A percentile compares a stretch with the other conserved stretches of the same genome.
These are phyloP conservation scores for Cinara cedri DNA, from an alignment of 2,888 invertebrate species.

Conservation along the genomic window DNA sequence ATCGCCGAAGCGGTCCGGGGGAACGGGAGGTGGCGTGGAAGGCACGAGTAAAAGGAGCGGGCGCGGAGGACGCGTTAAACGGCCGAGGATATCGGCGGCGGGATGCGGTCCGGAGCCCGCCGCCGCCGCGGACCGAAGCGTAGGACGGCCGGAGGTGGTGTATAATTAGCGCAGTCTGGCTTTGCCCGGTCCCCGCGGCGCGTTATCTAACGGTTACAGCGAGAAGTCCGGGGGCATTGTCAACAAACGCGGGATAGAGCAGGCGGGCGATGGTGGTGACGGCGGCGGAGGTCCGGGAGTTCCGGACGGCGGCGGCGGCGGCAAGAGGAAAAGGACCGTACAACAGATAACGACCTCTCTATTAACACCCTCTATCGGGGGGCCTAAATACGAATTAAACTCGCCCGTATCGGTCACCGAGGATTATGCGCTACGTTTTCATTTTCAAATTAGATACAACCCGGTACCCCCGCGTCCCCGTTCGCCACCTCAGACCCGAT, in stretches of 20 bases:
- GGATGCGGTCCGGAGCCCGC: conserved; percentile 35
- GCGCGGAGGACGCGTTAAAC: conserved; percentile 23
- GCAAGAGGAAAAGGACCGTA: conserved; percentile 44
- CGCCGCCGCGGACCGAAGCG: too few species aligned
- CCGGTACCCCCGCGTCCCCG: neutral
- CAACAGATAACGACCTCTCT: conserved; percentile 57
- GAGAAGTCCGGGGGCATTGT: conserved; percentile 55
- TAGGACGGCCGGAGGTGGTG: neutral
- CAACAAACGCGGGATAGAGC: conserved; percentile 36
- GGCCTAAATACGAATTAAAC: conserved; percentile 57
- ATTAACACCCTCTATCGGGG: conserved; percentile 56
- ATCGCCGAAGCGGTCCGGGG: conserved; percentile 13
- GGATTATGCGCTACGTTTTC: conserved; percentile 56
- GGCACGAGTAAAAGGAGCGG: neutral
- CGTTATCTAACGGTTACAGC: conserved; percentile 56
- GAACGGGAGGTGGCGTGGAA: neutral
- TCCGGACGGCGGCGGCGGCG: neutral
- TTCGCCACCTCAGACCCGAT: neutral
- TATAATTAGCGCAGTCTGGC: conserved; percentile 56
- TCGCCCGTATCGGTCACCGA: conserved; percentile 57
- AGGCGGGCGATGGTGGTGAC: neutral
- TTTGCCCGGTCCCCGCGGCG: conserved; percentile 24
- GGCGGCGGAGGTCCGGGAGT: neutral
- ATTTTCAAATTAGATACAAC: conserved; percentile 56
- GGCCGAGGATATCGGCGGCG: conserved; percentile 46